These are phyloP conservation scores for Tetrax tetrax DNA, from an alignment of 2,113 vertebrate genomes.

Conservation along the genomic window DNA sequence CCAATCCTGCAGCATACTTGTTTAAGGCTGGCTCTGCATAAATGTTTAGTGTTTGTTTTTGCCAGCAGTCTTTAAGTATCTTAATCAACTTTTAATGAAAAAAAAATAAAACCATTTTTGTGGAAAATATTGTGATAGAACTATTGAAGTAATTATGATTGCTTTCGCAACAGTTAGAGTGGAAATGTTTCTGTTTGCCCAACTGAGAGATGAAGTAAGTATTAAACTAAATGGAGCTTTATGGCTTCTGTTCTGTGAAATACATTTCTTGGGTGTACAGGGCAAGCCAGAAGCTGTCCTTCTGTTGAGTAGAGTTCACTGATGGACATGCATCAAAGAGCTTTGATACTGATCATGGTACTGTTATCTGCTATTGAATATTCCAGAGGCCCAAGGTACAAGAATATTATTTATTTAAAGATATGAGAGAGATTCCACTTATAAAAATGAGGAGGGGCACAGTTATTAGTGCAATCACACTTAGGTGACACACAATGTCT, in stretches of 20 bases:
- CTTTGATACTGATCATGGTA: neutral
- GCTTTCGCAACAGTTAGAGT: neutral
- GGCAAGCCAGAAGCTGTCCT: neutral
- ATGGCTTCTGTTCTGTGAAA: neutral
- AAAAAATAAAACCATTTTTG: neutral
- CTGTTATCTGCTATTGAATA: neutral
- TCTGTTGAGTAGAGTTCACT: neutral
- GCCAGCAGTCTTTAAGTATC: neutral
- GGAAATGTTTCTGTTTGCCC: neutral
- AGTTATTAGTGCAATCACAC: neutral
- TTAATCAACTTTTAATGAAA: neutral
- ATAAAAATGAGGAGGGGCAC: neutral
- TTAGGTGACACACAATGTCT: neutral
- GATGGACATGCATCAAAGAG: neutral
- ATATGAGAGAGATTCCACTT: neutral
- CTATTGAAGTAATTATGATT: neutral
- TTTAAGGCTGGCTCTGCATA: neutral
- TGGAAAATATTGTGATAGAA: constrained; percentile 5
- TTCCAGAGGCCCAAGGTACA: neutral
- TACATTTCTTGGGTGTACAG: neutral
- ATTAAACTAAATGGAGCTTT: neutral
- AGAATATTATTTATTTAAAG: neutral
- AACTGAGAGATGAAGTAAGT: neutral
- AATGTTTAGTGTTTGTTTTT: neutral
- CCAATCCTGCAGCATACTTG: neutral